A percentile compares a stretch with the other conserved stretches of the same genome.
Conservation (phyloP, 2,113 vertebrate genomes). For the Lethenteron reissneri region DNA sequence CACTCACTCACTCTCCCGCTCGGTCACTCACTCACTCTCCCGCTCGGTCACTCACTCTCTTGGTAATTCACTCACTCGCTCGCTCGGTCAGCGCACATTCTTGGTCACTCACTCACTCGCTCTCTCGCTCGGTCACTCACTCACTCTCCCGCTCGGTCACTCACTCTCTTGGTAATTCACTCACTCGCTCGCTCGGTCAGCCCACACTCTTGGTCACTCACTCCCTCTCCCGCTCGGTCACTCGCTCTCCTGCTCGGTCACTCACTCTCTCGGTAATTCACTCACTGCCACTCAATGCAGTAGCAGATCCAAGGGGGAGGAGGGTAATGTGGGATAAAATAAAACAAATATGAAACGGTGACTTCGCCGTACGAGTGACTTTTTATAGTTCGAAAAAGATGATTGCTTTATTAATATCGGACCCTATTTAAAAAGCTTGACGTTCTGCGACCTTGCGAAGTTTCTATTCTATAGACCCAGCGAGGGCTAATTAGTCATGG, state of each 20-base stretch:
- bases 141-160: not conserved
- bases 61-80: too few species aligned
- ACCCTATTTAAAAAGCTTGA: too few species aligned
- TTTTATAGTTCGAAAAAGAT: too few species aligned
- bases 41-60: not conserved
- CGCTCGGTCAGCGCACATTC: too few species aligned
- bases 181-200: not conserved
- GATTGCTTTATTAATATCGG: too few species aligned
- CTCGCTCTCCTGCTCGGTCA: not conserved
- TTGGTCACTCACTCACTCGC: not conserved
- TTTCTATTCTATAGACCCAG: too few species aligned
- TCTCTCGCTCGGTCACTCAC: not conserved
- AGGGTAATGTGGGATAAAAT: not conserved
- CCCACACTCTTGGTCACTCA: not conserved
- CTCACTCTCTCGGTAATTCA: not conserved
- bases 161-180: not conserved
- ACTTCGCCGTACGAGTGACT: too few species aligned
- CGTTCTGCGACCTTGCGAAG: too few species aligned
- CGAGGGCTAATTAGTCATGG: too few species aligned
- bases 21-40: not conserved
- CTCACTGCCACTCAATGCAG: too few species aligned
- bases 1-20: not conserved
- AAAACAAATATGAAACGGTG: too few species aligned
- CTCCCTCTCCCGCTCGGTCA: not conserved
- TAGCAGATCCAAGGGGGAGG: too few species aligned